Conservation (phyloP, 2,888 invertebrate species). For the Oxyscelio sp. region DNA sequence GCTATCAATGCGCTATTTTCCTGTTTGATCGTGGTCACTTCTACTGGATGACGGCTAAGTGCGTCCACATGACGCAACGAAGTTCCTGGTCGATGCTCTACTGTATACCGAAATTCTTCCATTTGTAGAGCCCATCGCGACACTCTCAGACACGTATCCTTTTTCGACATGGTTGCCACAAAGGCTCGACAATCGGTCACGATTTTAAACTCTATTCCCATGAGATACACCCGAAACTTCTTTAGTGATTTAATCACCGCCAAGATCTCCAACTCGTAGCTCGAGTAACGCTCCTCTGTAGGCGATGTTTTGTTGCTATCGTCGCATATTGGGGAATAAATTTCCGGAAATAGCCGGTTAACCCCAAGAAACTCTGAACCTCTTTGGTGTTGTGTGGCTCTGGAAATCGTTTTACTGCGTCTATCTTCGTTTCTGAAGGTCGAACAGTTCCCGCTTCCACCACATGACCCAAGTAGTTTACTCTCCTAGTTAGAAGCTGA, state of each 20-base stretch:
- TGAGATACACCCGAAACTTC: constrained; percentile 78
- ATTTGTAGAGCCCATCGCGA: constrained; percentile 67
- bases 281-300: constrained; percentile 77
- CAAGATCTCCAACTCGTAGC: too few species aligned
- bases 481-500: too few species aligned
- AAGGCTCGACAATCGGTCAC: too few species aligned
- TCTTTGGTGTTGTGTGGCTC: too few species aligned
- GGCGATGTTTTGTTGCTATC: too few species aligned
- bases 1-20: constrained; percentile 24
- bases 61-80: constrained; percentile 66
- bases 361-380: too few species aligned
- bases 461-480: too few species aligned
- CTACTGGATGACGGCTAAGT: constrained; percentile 56
- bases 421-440: too few species aligned
- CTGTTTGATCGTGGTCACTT: not conserved
- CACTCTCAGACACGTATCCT: constrained; percentile 50
- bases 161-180: constrained; percentile 64
- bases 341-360: too few species aligned
- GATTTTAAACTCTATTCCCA: constrained; percentile 74
- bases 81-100: constrained; percentile 63
- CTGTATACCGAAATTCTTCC: constrained; percentile 62
- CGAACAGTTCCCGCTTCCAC: too few species aligned
- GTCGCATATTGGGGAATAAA: too few species aligned
- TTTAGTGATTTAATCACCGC: constrained; percentile 72
- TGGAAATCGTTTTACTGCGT: too few species aligned